Percentiles rank a stretch among this genome's conserved stretches.
Conservation (phyloP, 2,888 invertebrate genomes). For the Conchocele bisecta region DNA sequence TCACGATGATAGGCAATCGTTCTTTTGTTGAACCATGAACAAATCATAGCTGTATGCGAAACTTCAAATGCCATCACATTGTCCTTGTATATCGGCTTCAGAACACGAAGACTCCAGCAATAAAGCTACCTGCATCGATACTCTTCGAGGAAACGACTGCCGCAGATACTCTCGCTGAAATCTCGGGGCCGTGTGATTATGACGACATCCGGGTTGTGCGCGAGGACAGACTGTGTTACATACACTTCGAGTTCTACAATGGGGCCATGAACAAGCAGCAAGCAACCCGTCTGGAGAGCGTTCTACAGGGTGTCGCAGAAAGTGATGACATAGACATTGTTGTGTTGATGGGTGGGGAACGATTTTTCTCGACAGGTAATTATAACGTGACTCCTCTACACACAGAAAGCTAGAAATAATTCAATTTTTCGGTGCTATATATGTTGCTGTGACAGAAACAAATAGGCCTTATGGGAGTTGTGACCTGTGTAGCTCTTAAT, state of each 20-base stretch:
- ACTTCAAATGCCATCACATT: too few relatives aligned
- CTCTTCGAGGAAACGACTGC: background rate
- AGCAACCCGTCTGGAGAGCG: constrained; percentile 13
- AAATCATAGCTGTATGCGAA: too few relatives aligned
- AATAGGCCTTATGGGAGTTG: too few relatives aligned
- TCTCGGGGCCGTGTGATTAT: constrained; percentile 17
- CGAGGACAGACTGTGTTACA: constrained; percentile 21
- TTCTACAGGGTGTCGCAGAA: constrained; percentile 6
- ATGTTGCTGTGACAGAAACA: too few relatives aligned
- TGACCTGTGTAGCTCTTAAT: too few relatives aligned
- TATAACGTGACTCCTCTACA: too few relatives aligned
- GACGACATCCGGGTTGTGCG: constrained; percentile 13
- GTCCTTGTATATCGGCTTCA: too few relatives aligned
- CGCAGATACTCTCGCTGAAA: background rate
- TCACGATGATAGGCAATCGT: too few relatives aligned
- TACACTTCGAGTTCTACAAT: constrained; percentile 51
- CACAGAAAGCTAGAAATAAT: too few relatives aligned
- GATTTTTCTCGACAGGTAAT: constrained; percentile 42
- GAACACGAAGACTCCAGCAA: background rate
- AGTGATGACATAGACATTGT: constrained; percentile 29
- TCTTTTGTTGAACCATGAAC: too few relatives aligned
- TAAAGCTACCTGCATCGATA: constrained; percentile 23
- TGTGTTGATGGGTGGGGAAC: constrained; percentile 47
- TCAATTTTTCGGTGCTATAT: too few relatives aligned
- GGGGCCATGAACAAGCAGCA: constrained; percentile 46